Evolutionary conservation across 2,113 vertebrate genomes (phyloP).

Genomic region (Micromys minutus): DNA sequence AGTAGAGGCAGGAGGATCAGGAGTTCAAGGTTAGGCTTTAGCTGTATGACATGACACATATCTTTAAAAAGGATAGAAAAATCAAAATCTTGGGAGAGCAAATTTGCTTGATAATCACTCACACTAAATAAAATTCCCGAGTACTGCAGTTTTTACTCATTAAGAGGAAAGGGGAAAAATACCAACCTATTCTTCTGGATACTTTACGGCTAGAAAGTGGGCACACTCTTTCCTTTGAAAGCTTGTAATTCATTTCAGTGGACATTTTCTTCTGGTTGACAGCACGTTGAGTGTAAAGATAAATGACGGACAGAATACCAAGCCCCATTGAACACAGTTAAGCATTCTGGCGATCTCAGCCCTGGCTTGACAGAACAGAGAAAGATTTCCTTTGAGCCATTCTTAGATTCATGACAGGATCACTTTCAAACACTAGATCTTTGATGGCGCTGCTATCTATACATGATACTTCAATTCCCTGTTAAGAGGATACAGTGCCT

Average conservation of each 20-base stretch:
- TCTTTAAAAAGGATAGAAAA: neutral
- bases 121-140: neutral
- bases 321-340: constrained; percentile 58
- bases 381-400: constrained; percentile 64
- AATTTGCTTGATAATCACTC: constrained; percentile 5
- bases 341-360: constrained; percentile 60
- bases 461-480: constrained; percentile 51
- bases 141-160: neutral
- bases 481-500: constrained; percentile 68
- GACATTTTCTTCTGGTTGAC: constrained; percentile 27
- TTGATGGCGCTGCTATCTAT: constrained; percentile 58
- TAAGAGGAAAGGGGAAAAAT: neutral
- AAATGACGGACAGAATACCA: constrained; percentile 74
- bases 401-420: constrained; percentile 75
- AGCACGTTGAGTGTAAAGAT: constrained; percentile 57
- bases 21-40: neutral
- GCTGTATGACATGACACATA: neutral
- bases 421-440: constrained; percentile 69
- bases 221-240: neutral
- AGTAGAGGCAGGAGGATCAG: neutral
- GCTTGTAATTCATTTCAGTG: constrained; percentile 54
- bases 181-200: neutral
- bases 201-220: neutral
- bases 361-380: constrained; percentile 55
- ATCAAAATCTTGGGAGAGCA: neutral